These are phyloP conservation scores for Ichneumoninae sp. DNA, from an alignment of 2,888 invertebrate species.

Conservation along the genomic window DNA sequence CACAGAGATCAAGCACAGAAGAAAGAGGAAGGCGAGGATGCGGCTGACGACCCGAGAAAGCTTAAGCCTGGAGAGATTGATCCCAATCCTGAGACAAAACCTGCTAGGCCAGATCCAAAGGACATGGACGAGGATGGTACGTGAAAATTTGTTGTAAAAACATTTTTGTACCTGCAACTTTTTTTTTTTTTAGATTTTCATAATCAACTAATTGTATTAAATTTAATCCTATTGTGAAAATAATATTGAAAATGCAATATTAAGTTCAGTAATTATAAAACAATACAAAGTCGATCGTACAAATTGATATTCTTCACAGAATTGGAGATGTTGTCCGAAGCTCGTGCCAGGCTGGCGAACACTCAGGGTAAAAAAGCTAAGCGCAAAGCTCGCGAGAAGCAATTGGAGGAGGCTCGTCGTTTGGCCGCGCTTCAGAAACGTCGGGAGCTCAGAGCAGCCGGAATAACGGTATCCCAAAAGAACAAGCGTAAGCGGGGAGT, in stretches of 20 bases:
- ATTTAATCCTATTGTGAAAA: no score
- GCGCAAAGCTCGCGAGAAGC: conserved; percentile 98
- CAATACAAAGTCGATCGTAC: neutral
- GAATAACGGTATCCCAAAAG: conserved; percentile 90
- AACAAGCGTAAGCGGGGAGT: conserved; percentile 95
- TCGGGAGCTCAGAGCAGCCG: conserved; percentile 98
- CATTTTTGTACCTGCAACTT: neutral
- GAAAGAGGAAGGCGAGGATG: conserved; percentile 97
- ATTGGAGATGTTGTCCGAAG: conserved; percentile 99
- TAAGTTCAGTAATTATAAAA: no score
- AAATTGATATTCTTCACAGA: conserved; percentile 86
- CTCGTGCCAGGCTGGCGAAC: conserved; percentile 98
- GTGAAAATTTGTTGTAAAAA: neutral
- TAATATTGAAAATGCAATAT: no score
- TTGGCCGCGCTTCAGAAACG: conserved; percentile 98
- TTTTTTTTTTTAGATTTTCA: neutral
- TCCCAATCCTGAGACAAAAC: conserved; percentile 99
- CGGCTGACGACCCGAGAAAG: conserved; percentile 97
- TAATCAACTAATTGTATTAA: no score
- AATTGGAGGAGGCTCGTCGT: conserved; percentile 98
- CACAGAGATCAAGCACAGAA: conserved; percentile 97
- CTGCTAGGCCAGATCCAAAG: conserved; percentile 99
- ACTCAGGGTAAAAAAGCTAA: conserved; percentile 98
- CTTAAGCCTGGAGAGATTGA: conserved; percentile 99
- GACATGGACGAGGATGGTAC: conserved; percentile 99